phyloP scores from a whole-genome alignment of 2,888 invertebrate genomes.

The Pristionchus mayeri region DNA sequence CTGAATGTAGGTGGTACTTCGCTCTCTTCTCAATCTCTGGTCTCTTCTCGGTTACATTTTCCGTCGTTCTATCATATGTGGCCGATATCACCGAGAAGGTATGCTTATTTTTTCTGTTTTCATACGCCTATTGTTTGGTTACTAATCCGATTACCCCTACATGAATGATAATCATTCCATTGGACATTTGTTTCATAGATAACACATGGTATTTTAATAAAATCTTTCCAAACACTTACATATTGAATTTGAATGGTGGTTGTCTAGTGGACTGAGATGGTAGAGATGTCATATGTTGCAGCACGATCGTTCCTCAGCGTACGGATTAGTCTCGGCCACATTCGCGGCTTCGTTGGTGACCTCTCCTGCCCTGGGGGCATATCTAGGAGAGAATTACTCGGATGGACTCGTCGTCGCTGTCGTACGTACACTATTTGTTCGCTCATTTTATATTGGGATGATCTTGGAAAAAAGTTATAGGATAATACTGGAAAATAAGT shows the following conservation, averaged over 20 bases:
- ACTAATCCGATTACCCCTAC: not conserved
- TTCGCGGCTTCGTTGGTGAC: constrained; percentile 99
- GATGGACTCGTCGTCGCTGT: constrained; percentile 85
- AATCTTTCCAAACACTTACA: no score
- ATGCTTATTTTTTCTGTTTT: not conserved
- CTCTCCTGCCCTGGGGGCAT: constrained; percentile 93
- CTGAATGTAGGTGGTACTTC: constrained; percentile 91
- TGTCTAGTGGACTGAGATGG: no score
- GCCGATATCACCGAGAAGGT: constrained; percentile 96
- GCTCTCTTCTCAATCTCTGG: constrained; percentile 99
- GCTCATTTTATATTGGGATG: no score
- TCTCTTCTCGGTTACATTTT: constrained; percentile 98
- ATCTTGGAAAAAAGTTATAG: no score
- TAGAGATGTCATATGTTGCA: constrained; percentile 26
- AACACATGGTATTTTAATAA: no score
- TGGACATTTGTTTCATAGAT: no score
- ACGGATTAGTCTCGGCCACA: constrained; percentile 88
- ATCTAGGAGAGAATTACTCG: constrained; percentile 84
- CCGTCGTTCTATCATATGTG: constrained; percentile 98
- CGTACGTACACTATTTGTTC: constrained; percentile 51
- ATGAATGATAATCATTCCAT: no score
- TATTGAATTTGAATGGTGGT: no score
- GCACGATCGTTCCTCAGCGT: constrained; percentile 71
- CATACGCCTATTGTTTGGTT: not conserved
- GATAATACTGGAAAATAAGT: no score